Conservation (phyloP, 1,140 invertebrate species). For the Drosophila nigromelanica region DNA sequence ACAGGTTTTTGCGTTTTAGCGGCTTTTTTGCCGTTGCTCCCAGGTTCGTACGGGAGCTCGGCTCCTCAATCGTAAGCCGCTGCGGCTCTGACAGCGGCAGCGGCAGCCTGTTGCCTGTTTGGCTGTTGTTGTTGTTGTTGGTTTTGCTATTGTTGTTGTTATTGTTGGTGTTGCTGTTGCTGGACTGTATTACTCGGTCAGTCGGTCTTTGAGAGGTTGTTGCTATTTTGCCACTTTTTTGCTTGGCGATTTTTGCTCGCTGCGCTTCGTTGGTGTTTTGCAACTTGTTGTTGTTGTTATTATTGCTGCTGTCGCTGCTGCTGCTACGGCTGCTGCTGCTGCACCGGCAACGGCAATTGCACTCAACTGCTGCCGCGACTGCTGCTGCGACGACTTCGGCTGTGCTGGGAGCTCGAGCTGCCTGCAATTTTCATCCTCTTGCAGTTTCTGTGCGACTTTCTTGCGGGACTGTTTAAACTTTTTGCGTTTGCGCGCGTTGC, state of each 20-base stretch:
- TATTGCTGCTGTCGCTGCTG: conserved; percentile 48
- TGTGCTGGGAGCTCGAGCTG: conserved; percentile 56
- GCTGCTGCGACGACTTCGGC: conserved; percentile 38
- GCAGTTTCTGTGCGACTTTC: conserved; percentile 84
- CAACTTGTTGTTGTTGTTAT: conserved; percentile 56
- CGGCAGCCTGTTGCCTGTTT: conserved; percentile 30
- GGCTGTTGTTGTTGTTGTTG: conserved; percentile 33
- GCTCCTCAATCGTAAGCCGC: conserved; percentile 37
- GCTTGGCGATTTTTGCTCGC: conserved; percentile 51
- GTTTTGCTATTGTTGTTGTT: conserved; percentile 12
- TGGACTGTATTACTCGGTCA: conserved; percentile 84
- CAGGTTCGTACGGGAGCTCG: conserved; percentile 49
- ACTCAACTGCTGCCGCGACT: conserved; percentile 54
- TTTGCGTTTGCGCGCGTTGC: conserved; percentile 74
- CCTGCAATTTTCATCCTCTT: conserved; percentile 81
- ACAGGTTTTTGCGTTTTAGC: conserved; percentile 77
- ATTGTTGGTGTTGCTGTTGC: conserved; percentile 54
- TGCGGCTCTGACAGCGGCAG: conserved; percentile 7
- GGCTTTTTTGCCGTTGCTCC: conserved; percentile 72
- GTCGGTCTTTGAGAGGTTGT: conserved; percentile 84
- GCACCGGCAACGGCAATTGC: conserved; percentile 67
- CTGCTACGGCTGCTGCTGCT: conserved; percentile 31
- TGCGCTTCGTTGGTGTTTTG: conserved; percentile 62
- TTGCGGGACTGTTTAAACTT: conserved; percentile 83
- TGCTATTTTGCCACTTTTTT: conserved; percentile 76